These are phyloP conservation scores for Monochamus saltuarius DNA, from an alignment of 1,140 invertebrate species.

Conservation along the genomic window DNA sequence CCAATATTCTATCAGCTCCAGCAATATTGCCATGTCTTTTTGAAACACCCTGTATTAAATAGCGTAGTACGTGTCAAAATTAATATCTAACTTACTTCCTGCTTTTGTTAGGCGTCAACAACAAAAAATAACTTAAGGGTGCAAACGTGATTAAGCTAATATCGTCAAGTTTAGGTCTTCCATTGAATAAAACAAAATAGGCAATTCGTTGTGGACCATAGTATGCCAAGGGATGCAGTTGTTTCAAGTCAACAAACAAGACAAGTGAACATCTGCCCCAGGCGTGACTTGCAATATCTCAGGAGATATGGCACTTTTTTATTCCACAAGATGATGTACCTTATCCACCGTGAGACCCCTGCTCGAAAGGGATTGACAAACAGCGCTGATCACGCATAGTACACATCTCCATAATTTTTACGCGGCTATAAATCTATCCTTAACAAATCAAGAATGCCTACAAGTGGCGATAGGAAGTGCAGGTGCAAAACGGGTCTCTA, in stretches of 20 bases:
- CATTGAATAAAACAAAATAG: slow-evolving; percentile 17
- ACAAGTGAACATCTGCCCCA: slow-evolving; percentile 42
- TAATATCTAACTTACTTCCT: too few relatives aligned
- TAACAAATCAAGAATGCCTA: too few relatives aligned
- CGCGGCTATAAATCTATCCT: too few relatives aligned
- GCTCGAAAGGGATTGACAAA: slow-evolving; percentile 23
- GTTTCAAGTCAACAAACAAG: slow-evolving; percentile 41
- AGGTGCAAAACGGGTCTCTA: slow-evolving; percentile 5
- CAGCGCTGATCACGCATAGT: too few relatives aligned
- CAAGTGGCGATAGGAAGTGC: slow-evolving; percentile 6
- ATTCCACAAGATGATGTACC: slow-evolving; percentile 34
- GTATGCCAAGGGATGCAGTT: slow-evolving; percentile 34
- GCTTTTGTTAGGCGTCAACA: not conserved
- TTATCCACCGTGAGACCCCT: slow-evolving; percentile 1
- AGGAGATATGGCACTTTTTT: slow-evolving; percentile 27
- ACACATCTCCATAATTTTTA: too few relatives aligned
- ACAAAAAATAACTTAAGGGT: slow-evolving; percentile 11
- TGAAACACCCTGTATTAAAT: too few relatives aligned
- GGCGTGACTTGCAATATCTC: slow-evolving; percentile 44
- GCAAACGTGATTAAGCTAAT: slow-evolving; percentile 15
- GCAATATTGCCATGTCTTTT: too few relatives aligned
- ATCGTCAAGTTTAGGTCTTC: slow-evolving; percentile 7
- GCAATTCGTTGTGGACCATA: slow-evolving; percentile 19
- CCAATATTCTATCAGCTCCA: too few relatives aligned
- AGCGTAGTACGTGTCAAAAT: too few relatives aligned